phyloP scores from a whole-genome alignment of 2,113 vertebrate species.

The Periophthalmus modestus region DNA sequence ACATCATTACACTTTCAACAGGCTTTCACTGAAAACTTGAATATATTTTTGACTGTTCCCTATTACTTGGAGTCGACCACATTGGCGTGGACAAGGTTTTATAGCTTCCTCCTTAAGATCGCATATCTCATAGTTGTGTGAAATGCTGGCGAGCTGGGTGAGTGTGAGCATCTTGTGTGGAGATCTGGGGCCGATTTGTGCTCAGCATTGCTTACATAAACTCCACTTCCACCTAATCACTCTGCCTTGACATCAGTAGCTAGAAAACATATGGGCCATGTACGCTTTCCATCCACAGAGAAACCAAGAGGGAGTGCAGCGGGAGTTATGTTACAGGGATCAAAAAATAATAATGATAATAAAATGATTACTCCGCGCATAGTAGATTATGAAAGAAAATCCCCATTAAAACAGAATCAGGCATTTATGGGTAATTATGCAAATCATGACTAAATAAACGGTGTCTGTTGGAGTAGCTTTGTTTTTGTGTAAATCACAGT shows the following conservation, averaged over 20 bases:
- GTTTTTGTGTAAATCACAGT: constrained; percentile 13
- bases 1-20: constrained; percentile 76
- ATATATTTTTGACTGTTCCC: constrained; percentile 65
- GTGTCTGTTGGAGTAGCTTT: constrained; percentile 20
- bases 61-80: constrained; percentile 59
- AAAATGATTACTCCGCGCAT: constrained; percentile 38
- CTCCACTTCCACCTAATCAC: constrained; percentile 78
- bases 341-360: constrained; percentile 35
- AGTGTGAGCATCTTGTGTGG: constrained; percentile 56
- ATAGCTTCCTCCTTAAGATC: constrained; percentile 68
- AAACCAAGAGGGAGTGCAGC: constrained; percentile 43
- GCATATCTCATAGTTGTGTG: constrained; percentile 58
- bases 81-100: constrained; percentile 56
- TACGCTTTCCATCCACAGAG: constrained; percentile 53
- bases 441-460: constrained; percentile 34
- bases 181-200: constrained; percentile 69
- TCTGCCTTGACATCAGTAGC: constrained; percentile 71
- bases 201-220: constrained; percentile 65
- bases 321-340: constrained; percentile 36
- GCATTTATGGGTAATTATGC: constrained; percentile 42
- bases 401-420: constrained; percentile 17
- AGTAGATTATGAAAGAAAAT: constrained; percentile 31
- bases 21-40: constrained; percentile 72
- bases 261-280: constrained; percentile 62
- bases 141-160: constrained; percentile 33